phyloP scores from a whole-genome alignment of 2,888 invertebrate species.

The Pristionchus arcanus region DNA sequence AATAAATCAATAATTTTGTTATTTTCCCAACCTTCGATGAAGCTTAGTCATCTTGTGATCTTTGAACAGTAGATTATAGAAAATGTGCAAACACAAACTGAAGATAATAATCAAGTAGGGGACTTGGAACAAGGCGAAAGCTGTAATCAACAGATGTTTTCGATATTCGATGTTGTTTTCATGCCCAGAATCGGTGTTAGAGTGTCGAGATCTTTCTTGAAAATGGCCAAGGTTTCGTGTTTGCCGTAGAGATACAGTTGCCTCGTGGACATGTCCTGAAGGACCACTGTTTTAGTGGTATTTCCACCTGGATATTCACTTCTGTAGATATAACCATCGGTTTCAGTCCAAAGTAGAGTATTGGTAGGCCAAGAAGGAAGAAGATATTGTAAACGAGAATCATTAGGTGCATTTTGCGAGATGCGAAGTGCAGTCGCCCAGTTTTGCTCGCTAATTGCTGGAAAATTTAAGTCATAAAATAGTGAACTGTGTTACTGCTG shows the following conservation, averaged over 20 bases:
- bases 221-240: background rate
- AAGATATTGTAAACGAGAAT: background rate
- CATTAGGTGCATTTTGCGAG: slow-evolving; percentile 19
- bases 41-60: background rate
- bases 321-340: background rate
- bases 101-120: background rate
- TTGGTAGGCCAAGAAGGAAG: background rate
- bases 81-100: background rate
- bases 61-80: slow-evolving; percentile 9
- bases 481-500: background rate
- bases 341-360: background rate
- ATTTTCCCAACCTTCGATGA: background rate
- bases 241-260: background rate
- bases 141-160: background rate
- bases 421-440: background rate
- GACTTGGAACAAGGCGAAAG: slow-evolving; percentile 1
- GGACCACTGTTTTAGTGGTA: background rate
- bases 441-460: slow-evolving; percentile 5
- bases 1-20: background rate
- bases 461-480: background rate
- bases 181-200: background rate
- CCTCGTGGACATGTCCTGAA: background rate
- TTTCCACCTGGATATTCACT: background rate
- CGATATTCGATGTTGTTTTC: background rate
- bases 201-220: background rate